These are phyloP conservation scores for Psettodes erumei DNA, from an alignment of 2,113 vertebrate genomes.

Conservation along the genomic window DNA sequence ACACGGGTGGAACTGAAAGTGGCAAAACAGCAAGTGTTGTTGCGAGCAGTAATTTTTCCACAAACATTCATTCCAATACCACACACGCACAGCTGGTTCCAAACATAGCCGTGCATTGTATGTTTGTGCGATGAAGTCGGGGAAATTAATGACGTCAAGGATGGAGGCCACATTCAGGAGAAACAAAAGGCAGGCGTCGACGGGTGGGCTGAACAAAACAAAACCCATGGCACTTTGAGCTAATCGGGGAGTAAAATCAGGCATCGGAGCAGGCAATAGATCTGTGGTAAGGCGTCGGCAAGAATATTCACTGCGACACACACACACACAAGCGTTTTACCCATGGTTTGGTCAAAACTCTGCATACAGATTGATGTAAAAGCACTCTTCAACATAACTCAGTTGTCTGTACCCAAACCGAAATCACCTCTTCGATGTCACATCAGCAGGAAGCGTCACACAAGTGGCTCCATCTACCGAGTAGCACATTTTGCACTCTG, in stretches of 20 bases:
- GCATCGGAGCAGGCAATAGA: constrained; percentile 43
- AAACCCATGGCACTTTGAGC: constrained; percentile 52
- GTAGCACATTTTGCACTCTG: neutral
- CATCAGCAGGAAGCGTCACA: neutral
- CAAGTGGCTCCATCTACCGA: neutral
- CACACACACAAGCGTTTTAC: constrained; percentile 7
- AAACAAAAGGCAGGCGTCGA: neutral
- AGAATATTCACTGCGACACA: constrained; percentile 11
- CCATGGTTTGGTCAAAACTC: constrained; percentile 7
- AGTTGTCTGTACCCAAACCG: constrained; percentile 6
- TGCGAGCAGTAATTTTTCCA: constrained; percentile 8
- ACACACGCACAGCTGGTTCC: constrained; percentile 1
- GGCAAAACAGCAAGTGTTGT: neutral
- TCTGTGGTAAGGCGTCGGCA: constrained; percentile 54
- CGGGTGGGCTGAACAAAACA: constrained; percentile 13
- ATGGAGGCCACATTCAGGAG: constrained; percentile 16
- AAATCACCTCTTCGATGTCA: constrained; percentile 19
- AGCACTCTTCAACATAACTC: constrained; percentile 6
- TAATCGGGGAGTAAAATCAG: constrained; percentile 36
- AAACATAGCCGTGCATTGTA: neutral
- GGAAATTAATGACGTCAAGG: neutral
- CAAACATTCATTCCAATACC: neutral
- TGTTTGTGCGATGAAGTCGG: constrained; percentile 6
- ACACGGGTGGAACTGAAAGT: neutral
- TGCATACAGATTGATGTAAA: constrained; percentile 26